phyloP scores from a whole-genome alignment of 2,113 vertebrate species.

The Notarius lentiginosus region DNA sequence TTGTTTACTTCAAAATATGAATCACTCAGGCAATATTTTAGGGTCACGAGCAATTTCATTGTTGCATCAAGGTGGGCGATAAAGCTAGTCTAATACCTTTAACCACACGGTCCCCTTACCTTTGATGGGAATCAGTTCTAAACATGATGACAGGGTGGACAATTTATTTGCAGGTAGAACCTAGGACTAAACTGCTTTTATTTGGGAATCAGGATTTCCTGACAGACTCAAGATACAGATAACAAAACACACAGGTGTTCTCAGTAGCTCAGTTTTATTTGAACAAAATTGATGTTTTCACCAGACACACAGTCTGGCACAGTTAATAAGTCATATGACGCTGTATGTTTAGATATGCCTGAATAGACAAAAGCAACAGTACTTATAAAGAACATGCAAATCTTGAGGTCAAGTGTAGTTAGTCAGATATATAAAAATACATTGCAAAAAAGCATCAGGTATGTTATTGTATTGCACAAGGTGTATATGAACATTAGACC shows the following conservation, averaged over 20 bases:
- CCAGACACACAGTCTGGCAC: neutral
- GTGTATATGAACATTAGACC: neutral
- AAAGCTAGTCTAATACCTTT: constrained; percentile 42
- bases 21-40: constrained; percentile 11
- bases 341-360: neutral
- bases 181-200: neutral
- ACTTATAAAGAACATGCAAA: neutral
- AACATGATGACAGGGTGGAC: neutral
- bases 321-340: neutral
- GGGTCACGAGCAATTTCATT: constrained; percentile 25
- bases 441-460: neutral
- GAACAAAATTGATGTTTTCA: neutral
- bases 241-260: neutral
- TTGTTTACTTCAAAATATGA: constrained; percentile 4
- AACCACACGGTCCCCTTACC: constrained; percentile 32
- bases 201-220: neutral
- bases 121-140: neutral
- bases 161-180: neutral
- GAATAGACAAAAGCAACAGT: constrained; percentile 6
- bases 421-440: too few relatives aligned
- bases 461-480: neutral
- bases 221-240: neutral
- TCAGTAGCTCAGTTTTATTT: neutral
- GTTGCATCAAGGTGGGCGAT: constrained; percentile 14
- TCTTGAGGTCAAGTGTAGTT: neutral